Conservation (phyloP, 2,888 invertebrate genomes). For the Tetragonisca angustula region DNA sequence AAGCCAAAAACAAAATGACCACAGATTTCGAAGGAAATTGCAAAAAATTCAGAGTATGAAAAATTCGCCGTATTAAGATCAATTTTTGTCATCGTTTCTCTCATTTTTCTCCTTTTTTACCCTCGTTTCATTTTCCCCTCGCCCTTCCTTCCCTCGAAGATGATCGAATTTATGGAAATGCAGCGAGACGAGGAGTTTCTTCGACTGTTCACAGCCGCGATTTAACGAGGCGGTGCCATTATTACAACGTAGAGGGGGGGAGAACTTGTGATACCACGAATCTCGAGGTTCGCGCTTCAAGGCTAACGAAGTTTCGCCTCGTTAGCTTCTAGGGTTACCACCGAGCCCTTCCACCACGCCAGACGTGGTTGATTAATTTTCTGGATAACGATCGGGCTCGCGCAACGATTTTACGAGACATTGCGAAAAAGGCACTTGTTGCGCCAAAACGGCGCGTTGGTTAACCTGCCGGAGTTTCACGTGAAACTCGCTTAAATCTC, state of each 20-base stretch:
- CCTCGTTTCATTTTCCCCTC: no score
- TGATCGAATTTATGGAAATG: not conserved
- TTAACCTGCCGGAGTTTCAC: not conserved
- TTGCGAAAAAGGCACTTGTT: constrained; percentile 68
- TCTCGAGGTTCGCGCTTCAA: constrained; percentile 64
- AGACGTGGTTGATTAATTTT: constrained; percentile 69
- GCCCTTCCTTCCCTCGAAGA: not conserved
- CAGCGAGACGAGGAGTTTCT: not conserved
- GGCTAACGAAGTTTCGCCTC: constrained; percentile 74
- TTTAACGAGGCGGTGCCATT: constrained; percentile 33
- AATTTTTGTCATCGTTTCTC: not conserved
- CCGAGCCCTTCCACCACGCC: constrained; percentile 39
- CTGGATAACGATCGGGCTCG: constrained; percentile 63
- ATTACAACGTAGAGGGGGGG: constrained; percentile 13
- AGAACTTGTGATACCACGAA: constrained; percentile 27
- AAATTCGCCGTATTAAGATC: no score
- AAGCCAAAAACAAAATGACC: not conserved
- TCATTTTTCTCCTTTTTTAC: not conserved
- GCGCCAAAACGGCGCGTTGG: constrained; percentile 32
- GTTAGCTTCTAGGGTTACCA: constrained; percentile 68
- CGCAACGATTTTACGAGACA: constrained; percentile 48
- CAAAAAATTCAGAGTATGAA: not conserved
- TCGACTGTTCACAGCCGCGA: not conserved
- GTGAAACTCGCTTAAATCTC: constrained; percentile 12
- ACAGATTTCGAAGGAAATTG: not conserved